Evolutionary conservation across 2,888 invertebrate species (phyloP).

Genomic region (Trichogramma dendrolimi): DNA sequence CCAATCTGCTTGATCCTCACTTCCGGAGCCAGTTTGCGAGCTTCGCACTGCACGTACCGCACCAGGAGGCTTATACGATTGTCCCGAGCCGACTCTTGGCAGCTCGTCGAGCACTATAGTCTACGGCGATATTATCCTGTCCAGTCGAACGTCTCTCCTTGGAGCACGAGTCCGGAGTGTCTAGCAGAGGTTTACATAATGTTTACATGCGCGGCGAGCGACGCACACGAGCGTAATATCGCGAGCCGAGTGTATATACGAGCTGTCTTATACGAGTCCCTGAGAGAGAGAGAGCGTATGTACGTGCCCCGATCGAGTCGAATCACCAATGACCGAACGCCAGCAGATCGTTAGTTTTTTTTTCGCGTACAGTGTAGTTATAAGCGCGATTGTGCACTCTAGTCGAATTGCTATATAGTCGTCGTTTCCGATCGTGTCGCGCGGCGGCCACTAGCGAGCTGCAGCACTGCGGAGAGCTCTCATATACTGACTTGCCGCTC

Average conservation of each 20-base stretch:
- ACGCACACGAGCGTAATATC: neutral
- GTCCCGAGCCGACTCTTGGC: neutral
- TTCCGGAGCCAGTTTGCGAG: conserved; percentile 59
- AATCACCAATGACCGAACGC: too few species aligned
- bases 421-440: too few species aligned
- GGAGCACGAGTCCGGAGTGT: neutral
- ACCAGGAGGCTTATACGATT: neutral
- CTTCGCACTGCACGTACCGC: conserved; percentile 31
- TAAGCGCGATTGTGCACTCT: too few species aligned
- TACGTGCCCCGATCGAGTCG: too few species aligned
- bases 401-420: too few species aligned
- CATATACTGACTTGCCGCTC: too few species aligned
- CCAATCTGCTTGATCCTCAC: conserved; percentile 64
- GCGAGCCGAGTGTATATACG: neutral
- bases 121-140: neutral
- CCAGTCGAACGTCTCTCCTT: neutral
- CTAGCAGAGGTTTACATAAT: neutral
- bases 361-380: too few species aligned
- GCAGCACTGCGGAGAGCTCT: too few species aligned
- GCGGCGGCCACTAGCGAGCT: too few species aligned
- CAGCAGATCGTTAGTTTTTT: too few species aligned
- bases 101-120: neutral
- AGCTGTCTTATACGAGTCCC: too few species aligned
- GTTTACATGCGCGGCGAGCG: neutral
- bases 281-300: too few species aligned